A percentile compares a stretch with the other conserved stretches of the same genome.
Conservation (phyloP, 2,113 vertebrate genomes). For the Anguilla japonica region DNA sequence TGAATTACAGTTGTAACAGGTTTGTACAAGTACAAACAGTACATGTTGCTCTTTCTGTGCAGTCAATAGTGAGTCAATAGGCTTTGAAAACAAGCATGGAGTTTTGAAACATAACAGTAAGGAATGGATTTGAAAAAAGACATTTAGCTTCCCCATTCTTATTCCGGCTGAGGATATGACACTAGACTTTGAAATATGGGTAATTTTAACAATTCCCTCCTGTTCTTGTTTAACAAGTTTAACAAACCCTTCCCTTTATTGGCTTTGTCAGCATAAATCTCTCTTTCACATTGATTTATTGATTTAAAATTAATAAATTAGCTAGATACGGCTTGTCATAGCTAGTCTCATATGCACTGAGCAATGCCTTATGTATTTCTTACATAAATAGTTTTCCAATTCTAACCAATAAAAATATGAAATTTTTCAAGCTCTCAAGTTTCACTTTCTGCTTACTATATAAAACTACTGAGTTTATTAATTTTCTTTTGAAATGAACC, state of each 20-base stretch:
- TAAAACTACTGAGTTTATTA: neutral
- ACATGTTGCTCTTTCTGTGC: no score
- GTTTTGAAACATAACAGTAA: no score
- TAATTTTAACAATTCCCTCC: neutral
- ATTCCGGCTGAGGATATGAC: neutral
- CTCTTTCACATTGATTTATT: slow-evolving; percentile 7
- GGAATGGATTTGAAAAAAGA: neutral
- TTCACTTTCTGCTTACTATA: neutral
- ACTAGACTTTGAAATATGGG: neutral
- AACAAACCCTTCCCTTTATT: neutral
- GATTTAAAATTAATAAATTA: neutral
- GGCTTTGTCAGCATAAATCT: slow-evolving; percentile 2
- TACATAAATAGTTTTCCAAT: neutral
- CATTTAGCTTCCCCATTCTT: neutral
- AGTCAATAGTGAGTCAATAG: neutral
- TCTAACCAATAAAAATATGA: neutral
- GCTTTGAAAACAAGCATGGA: neutral
- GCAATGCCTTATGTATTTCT: slow-evolving; percentile 10
- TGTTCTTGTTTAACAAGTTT: neutral
- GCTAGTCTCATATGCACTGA: neutral
- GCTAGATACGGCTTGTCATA: neutral
- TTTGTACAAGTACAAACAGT: no score
- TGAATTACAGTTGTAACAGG: no score
- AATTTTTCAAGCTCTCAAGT: neutral
- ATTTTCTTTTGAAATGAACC: neutral